Conservation (phyloP, 2,797 vertebrate genomes). For the Phoebastria nigripes region DNA sequence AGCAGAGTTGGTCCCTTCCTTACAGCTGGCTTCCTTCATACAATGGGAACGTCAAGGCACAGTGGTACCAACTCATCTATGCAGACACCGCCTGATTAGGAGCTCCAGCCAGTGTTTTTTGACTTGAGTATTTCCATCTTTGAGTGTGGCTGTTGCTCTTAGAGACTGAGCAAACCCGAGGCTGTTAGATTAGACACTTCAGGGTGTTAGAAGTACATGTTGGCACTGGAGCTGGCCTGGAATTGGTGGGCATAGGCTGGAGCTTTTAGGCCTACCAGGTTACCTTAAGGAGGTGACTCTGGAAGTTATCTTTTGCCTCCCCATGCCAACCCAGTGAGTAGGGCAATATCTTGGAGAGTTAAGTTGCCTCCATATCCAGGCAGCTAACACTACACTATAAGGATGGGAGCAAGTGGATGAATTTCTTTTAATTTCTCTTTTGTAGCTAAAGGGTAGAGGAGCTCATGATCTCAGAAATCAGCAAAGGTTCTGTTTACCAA, state of each 20-base stretch:
- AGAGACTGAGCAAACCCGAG: conserved; percentile 38
- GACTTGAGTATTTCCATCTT: conserved; percentile 33
- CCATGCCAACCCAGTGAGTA: background rate
- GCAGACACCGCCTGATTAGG: conserved; percentile 50
- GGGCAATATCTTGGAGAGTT: conserved; percentile 14
- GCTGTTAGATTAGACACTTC: conserved; percentile 35
- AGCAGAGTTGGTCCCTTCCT: conserved; percentile 54
- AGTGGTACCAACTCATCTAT: conserved; percentile 48
- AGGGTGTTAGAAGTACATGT: background rate
- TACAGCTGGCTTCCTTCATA: conserved; percentile 48
- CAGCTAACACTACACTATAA: conserved; percentile 29
- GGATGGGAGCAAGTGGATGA: conserved; percentile 52
- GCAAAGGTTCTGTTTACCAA: conserved; percentile 58
- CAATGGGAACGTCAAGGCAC: conserved; percentile 11
- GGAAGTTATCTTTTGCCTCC: background rate
- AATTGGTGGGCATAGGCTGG: conserved; percentile 1
- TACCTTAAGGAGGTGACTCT: conserved; percentile 4
- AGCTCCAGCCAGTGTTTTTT: conserved; percentile 45
- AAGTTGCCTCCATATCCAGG: conserved; percentile 30
- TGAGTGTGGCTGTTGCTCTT: conserved; percentile 46
- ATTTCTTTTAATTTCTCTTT: conserved; percentile 45
- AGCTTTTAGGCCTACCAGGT: background rate
- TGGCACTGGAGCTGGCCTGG: conserved; percentile 34
- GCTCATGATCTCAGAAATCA: conserved; percentile 39
- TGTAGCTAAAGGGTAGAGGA: conserved; percentile 53